Evolutionary conservation across 92 coral and sea anemone genomes (phyloP).

Genomic region (Siderastrea siderea): DNA sequence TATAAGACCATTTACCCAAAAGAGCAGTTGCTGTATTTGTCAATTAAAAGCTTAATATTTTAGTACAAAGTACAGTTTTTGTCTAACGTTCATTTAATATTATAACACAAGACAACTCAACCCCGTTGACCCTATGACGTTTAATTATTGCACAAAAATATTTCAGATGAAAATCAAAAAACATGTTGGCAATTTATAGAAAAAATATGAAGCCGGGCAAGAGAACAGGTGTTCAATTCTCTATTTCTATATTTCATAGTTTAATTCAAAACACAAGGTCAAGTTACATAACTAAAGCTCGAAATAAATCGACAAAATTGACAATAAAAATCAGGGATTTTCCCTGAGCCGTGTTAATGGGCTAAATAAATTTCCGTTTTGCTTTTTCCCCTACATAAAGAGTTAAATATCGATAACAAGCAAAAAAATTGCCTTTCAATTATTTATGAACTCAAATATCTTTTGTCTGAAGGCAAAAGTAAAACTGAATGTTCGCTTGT

Average conservation of each 20-base stretch:
- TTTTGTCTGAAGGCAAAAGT: slow-evolving; percentile 32
- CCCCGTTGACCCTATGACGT: background rate
- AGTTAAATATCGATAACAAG: slow-evolving; percentile 3
- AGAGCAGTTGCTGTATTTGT: background rate
- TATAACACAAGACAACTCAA: background rate
- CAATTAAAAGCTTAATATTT: background rate
- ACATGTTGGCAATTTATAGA: background rate
- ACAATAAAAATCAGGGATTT: slow-evolving; percentile 56
- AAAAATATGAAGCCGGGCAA: background rate
- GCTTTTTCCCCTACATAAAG: background rate
- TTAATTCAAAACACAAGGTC: background rate
- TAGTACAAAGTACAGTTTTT: slow-evolving; percentile 9
- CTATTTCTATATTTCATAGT: background rate
- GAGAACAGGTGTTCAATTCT: background rate
- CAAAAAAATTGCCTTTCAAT: slow-evolving; percentile 19
- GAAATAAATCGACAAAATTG: slow-evolving; percentile 5
- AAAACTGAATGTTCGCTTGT: background rate
- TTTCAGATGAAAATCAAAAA: background rate
- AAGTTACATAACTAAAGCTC: background rate
- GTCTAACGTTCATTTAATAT: background rate
- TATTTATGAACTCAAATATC: slow-evolving; percentile 41
- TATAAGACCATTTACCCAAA: background rate
- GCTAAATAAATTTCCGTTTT: slow-evolving; percentile 28
- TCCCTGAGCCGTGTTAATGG: slow-evolving; percentile 65
- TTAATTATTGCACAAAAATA: background rate